These are phyloP conservation scores for Vidua macroura DNA, from an alignment of 2,113 vertebrate species.

Conservation along the genomic window DNA sequence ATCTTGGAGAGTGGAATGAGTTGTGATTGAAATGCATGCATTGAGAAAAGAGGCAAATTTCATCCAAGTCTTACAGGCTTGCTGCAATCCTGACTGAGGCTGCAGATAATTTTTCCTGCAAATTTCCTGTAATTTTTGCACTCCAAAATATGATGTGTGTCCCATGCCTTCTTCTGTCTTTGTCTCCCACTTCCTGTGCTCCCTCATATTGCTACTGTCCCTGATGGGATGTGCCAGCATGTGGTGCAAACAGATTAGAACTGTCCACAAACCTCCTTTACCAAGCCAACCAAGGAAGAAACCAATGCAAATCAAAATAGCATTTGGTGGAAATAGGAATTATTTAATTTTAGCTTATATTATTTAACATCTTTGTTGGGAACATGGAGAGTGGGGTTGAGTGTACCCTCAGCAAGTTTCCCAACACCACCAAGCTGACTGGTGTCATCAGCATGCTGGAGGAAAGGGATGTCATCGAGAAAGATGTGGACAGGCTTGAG, in stretches of 20 bases:
- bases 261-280: neutral
- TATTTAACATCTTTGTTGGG: neutral
- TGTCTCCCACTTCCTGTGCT: fast-evolving
- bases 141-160: fast-evolving
- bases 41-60: neutral
- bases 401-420: neutral
- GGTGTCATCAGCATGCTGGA: neutral
- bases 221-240: neutral
- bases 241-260: neutral
- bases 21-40: fast-evolving
- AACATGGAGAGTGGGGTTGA: neutral
- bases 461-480: neutral
- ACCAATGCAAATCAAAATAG: neutral
- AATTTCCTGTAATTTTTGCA: neutral
- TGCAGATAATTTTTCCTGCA: neutral
- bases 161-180: neutral
- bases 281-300: neutral
- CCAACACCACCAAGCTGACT: neutral
- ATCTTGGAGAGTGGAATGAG: neutral
- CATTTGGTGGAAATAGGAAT: neutral
- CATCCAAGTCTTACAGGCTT: neutral
- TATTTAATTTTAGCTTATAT: neutral
- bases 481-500: neutral
- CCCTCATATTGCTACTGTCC: neutral
- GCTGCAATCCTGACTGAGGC: neutral